These are phyloP conservation scores for Maniola hyperantus DNA, from an alignment of 2,888 invertebrate genomes.

Conservation along the genomic window DNA sequence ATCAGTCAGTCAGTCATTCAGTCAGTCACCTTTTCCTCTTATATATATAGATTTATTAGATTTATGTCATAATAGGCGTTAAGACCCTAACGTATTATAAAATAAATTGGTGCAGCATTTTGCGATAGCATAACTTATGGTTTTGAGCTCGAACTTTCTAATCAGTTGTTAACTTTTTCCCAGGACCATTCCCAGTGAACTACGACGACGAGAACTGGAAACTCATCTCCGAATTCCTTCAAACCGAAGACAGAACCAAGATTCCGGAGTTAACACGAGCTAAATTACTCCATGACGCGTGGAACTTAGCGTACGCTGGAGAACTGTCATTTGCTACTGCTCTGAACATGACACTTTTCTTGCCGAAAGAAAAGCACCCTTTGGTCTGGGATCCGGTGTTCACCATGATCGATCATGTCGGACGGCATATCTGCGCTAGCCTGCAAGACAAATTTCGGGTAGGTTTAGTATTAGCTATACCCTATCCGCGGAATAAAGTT, in stretches of 20 bases:
- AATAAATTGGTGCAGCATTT: no score
- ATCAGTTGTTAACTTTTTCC: not conserved
- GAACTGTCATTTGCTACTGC: slow-evolving; percentile 89
- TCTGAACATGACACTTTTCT: slow-evolving; percentile 89
- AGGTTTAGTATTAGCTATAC: slow-evolving; percentile 40
- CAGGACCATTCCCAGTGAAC: slow-evolving; percentile 92
- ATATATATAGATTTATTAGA: no score
- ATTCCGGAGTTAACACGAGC: slow-evolving; percentile 89
- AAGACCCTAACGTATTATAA: no score
- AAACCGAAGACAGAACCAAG: slow-evolving; percentile 72
- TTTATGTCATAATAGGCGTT: no score
- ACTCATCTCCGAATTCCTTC: slow-evolving; percentile 85
- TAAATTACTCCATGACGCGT: slow-evolving; percentile 89
- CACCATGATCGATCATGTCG: slow-evolving; percentile 91
- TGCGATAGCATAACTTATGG: not conserved
- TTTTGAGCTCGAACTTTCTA: not conserved
- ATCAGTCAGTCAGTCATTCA: no score
- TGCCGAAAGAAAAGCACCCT: slow-evolving; percentile 88
- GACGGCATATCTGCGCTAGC: slow-evolving; percentile 86
- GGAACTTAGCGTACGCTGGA: slow-evolving; percentile 90
- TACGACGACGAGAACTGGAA: slow-evolving; percentile 91
- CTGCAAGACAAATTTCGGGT: slow-evolving; percentile 89
- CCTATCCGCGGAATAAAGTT: no score
- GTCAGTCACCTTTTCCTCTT: no score
- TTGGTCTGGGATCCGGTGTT: slow-evolving; percentile 93